phyloP scores from a whole-genome alignment of 2,888 invertebrate species.

The Crocallis elinguaria region DNA sequence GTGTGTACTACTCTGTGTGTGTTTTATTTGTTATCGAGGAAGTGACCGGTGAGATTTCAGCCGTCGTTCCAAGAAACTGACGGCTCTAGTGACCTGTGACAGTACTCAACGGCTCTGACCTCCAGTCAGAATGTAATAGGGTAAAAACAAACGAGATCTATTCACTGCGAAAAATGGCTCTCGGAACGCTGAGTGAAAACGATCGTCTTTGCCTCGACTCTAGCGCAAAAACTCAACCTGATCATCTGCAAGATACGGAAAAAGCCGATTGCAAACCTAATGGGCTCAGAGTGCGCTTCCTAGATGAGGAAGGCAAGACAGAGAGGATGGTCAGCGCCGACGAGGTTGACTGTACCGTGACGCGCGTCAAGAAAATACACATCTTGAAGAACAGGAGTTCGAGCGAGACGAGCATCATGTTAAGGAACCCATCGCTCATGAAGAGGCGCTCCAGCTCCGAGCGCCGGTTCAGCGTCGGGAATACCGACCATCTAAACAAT shows the following conservation, averaged over 20 bases:
- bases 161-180: constrained; percentile 70
- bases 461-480: constrained; percentile 65
- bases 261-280: constrained; percentile 67
- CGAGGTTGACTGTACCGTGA: constrained; percentile 73
- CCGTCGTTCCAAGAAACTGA: constrained; percentile 46
- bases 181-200: constrained; percentile 75
- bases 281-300: constrained; percentile 76
- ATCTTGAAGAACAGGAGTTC: constrained; percentile 80
- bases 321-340: constrained; percentile 78
- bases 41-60: constrained; percentile 60
- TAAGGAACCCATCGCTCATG: constrained; percentile 74
- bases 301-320: constrained; percentile 79
- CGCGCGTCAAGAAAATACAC: constrained; percentile 79
- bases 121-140: constrained; percentile 57
- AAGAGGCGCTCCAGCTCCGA: constrained; percentile 69
- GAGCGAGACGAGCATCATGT: constrained; percentile 78
- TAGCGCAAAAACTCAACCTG: constrained; percentile 67
- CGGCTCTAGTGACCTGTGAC: constrained; percentile 43
- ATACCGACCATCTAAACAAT: constrained; percentile 69
- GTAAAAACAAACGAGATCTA: constrained; percentile 39
- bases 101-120: constrained; percentile 24
- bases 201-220: constrained; percentile 73
- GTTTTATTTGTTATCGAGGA: constrained; percentile 65
- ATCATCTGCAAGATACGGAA: constrained; percentile 69
- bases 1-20: constrained; percentile 75